Base-by-base conservation (phyloP, 1,140 invertebrate species). In the Lucilia sericata region DNA sequence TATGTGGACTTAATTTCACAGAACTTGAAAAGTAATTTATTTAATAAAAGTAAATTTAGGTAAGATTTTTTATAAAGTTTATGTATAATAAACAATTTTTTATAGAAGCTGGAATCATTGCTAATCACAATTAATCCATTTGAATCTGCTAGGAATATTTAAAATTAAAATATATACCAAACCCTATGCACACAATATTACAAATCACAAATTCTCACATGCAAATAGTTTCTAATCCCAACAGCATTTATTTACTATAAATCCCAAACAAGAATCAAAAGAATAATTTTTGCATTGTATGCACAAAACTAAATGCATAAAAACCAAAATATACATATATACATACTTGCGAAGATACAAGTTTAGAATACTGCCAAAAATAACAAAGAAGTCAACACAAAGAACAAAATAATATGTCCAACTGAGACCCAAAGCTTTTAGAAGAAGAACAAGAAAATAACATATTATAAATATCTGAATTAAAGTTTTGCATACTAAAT, bases 401-500 rank as follows among this genome's bases (percentile, higher is more conserved):
- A 17, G 55, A 60, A 17, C 1, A 21, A 3, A 70, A 21, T 19
- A 70, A 21, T 19, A 70, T 21, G 19, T 70, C 65, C 65, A 70
- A 70, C 65, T 70, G 65, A 70, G 65, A 70, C 25, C 3, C 3
- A 30, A 30, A 30, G 3, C 25, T 30, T 2, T 3, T 30, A 8
- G 42, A 42, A 0, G 5, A 10, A 8, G 42, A 30, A 30, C 1
- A 5, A 42, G 10, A 42, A 42, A 42, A 42, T 42, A 42, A 42
- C 42, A 42, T 42, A 42, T 42, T 42, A 55, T 55, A 30, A 30
- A 30, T 30, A 13, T n/a, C 10, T 17, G 51, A 55, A 55, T 55
- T 55, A 55, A 21, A 70, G 65, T 25, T 70, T 19, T 70, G 19
- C 65, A 70, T 70, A 70, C n/a, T 70, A 70, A 70, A 70, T 12